phyloP scores from a whole-genome alignment of 1,140 invertebrate species.

The Zaprionus capensis region DNA sequence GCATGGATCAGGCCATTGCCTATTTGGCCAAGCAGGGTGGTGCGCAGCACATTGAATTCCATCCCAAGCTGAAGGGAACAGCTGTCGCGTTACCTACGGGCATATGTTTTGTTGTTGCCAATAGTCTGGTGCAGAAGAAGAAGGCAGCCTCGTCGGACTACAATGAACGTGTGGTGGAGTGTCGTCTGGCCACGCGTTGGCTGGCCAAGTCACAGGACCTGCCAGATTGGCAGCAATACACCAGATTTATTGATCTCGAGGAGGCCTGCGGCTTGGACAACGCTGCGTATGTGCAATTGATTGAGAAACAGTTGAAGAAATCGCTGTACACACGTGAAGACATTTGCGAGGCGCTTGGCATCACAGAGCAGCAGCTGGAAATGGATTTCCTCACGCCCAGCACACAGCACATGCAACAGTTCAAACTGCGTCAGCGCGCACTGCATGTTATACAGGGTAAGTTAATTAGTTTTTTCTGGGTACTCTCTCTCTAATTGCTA shows the following conservation, averaged over 20 bases:
- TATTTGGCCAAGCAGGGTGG: conserved; percentile 95
- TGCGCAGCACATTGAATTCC: conserved; percentile 97
- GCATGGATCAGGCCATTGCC: conserved; percentile 99
- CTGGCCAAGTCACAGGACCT: conserved; percentile 88
- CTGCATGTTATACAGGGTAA: conserved; percentile 90
- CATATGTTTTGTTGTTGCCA: conserved; percentile 96
- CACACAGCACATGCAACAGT: conserved; percentile 88
- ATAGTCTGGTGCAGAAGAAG: conserved; percentile 95
- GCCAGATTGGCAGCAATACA: conserved; percentile 86
- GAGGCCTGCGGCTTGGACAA: conserved; percentile 86
- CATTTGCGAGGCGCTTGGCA: conserved; percentile 88
- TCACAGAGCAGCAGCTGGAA: conserved; percentile 88
- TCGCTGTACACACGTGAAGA: conserved; percentile 91
- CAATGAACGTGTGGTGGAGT: conserved; percentile 97
- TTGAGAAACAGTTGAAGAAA: conserved; percentile 88
- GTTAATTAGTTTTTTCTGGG: neutral
- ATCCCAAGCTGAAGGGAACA: conserved; percentile 90
- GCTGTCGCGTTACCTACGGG: conserved; percentile 92
- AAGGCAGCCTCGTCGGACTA: conserved; percentile 96
- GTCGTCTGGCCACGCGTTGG: conserved; percentile 93
- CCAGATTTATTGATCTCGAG: conserved; percentile 87
- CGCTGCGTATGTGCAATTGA: conserved; percentile 85
- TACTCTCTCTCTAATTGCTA: neutral
- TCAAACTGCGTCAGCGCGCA: conserved; percentile 93
- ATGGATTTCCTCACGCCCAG: conserved; percentile 88